A percentile compares a stretch with the other conserved stretches of the same genome.
Evolutionary conservation across 2,888 invertebrate species (phyloP).

Genomic region (Eulithis prunata): DNA sequence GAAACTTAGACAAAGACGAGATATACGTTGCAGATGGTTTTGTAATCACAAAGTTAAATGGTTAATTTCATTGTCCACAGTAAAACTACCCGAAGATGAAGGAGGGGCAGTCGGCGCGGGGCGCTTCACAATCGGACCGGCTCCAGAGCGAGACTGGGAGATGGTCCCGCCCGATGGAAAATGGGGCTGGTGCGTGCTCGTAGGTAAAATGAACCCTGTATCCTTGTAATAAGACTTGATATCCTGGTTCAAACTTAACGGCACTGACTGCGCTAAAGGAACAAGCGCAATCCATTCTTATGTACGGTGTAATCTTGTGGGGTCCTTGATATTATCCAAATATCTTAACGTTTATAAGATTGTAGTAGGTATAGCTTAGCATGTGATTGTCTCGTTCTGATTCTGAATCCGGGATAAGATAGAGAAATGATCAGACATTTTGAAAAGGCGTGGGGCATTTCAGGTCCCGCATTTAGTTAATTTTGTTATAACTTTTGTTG

Average conservation of each 20-base stretch:
- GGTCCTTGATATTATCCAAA: too few relatives aligned
- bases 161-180: constrained; percentile 93
- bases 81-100: constrained; percentile 75
- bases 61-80: constrained; percentile 52
- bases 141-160: constrained; percentile 86
- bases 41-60: neutral
- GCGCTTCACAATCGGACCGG: constrained; percentile 78
- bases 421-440: too few relatives aligned
- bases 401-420: too few relatives aligned
- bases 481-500: too few relatives aligned
- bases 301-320: neutral
- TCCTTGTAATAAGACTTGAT: constrained; percentile 2
- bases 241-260: neutral
- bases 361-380: too few relatives aligned
- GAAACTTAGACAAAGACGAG: too few relatives aligned
- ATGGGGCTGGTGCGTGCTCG: constrained; percentile 92
- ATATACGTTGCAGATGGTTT: too few relatives aligned
- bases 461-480: too few relatives aligned
- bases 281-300: neutral
- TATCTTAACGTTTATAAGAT: too few relatives aligned
- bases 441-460: too few relatives aligned
- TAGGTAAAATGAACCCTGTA: constrained; percentile 68
- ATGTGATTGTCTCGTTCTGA: too few relatives aligned
- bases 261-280: neutral
- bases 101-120: constrained; percentile 61